Evolutionary conservation across 1,140 invertebrate species (phyloP).

Genomic region (Ceratina japonica): DNA sequence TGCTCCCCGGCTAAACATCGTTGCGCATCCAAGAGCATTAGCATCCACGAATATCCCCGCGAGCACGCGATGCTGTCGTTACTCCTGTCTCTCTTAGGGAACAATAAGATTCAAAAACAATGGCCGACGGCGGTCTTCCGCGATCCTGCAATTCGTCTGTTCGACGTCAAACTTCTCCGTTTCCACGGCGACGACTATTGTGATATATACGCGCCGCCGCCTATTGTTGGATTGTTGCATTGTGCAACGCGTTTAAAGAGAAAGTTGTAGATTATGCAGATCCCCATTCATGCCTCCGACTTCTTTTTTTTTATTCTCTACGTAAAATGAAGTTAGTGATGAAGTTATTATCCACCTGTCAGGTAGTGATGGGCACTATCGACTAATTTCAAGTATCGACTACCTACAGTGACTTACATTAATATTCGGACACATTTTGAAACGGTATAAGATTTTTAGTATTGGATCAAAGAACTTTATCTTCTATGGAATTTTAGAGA

Average conservation of each 20-base stretch:
- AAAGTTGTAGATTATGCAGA: constrained; percentile 14
- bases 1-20: constrained; percentile 4
- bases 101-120: constrained; percentile 74
- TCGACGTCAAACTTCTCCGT: constrained; percentile 8
- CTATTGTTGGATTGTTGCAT: constrained; percentile 14
- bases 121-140: constrained; percentile 52
- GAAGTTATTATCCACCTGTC: no score
- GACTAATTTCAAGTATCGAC: no score
- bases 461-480: no score
- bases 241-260: neutral
- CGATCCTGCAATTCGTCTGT: constrained; percentile 29
- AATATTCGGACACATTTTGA: no score
- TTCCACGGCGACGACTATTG: constrained; percentile 11
- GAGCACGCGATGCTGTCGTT: constrained; percentile 74
- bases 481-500: no score
- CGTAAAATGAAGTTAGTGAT: no score
- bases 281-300: no score
- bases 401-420: no score
- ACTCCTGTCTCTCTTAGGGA: constrained; percentile 52
- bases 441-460: no score
- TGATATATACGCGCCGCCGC: neutral
- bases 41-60: constrained; percentile 24
- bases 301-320: no score
- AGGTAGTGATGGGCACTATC: no score
- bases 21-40: constrained; percentile 36